Evolutionary conservation across 2,113 vertebrate species (phyloP).

Genomic region (Pelvicachromis taeniatus): DNA sequence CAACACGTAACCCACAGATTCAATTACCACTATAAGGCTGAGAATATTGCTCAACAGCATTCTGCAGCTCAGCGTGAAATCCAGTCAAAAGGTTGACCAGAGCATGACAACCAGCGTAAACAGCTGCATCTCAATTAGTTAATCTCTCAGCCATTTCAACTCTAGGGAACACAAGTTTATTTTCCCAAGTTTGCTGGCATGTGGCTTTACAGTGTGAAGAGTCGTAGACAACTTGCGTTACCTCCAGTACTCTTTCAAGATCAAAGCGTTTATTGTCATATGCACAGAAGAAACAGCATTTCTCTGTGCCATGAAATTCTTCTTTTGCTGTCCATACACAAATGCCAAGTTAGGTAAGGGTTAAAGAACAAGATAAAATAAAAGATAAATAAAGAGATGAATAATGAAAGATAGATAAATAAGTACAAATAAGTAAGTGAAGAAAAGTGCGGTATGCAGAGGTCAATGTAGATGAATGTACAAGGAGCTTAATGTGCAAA

Average conservation of each 20-base stretch:
- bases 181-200: constrained; percentile 6
- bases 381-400: no score
- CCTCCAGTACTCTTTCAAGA: constrained; percentile 48
- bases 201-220: constrained; percentile 11
- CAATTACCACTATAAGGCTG: neutral
- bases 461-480: no score
- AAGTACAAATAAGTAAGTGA: no score
- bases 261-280: no score
- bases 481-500: no score
- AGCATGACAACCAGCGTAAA: neutral
- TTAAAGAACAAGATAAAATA: no score
- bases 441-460: no score
- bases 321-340: no score
- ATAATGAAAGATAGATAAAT: no score
- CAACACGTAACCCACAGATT: neutral
- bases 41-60: neutral
- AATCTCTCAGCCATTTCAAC: neutral
- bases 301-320: no score
- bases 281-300: no score
- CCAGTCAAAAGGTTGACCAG: neutral
- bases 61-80: neutral
- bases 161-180: neutral
- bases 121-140: neutral
- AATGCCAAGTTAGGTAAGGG: no score
- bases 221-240: neutral